Base-by-base conservation (phyloP, 2,888 invertebrate species). In the Sinotaia quadrata region DNA sequence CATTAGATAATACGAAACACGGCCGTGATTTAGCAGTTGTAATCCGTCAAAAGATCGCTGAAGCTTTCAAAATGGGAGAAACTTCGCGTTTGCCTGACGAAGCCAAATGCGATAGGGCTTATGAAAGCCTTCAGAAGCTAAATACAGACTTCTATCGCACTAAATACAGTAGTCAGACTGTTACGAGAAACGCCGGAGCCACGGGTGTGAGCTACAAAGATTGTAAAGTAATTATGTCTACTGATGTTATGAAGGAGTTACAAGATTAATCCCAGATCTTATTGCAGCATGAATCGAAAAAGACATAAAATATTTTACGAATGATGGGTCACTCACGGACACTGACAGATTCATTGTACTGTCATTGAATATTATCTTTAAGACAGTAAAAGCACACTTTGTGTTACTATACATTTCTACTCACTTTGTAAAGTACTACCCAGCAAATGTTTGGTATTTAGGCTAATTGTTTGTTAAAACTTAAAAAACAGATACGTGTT, bases 21-120 rank as follows among this genome's bases (percentile, higher is more conserved):
- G 68, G 72, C 4, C 49, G 68, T 34, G 72, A 69, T 44, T 24
- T 69, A 29, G 69, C 56, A n/a, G 56, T 24, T 52, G 57, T 67
- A n/a, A 66, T 69, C 31, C 61, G 72, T 1, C 51, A 69, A 33
- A 51, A 54, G 21, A 66, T 72, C 27, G 72, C 67, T 41, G 68
- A 68, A 27, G 71, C 68, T 44, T 71, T 71, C 34, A 68, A 65
- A 65, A 63, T 68, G 52, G 71, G 71, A 34, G 71, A 71, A 65
- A 49, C 58, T 33, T 56, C 71, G 2, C 47, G 47, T 33, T 56
- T 71, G 24, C 21, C 18, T 21, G 60, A 71, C 27, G 51, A 47
- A 36, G 57, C 37, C 4, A 63, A 68, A 31, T 71, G 71, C 34
- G 56, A 59, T 27, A 51, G 47, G 24, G 34, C 54, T n/a, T 71